Evolutionary conservation across 2,888 invertebrate species (phyloP).

Genomic region (Antheraea assamensis): DNA sequence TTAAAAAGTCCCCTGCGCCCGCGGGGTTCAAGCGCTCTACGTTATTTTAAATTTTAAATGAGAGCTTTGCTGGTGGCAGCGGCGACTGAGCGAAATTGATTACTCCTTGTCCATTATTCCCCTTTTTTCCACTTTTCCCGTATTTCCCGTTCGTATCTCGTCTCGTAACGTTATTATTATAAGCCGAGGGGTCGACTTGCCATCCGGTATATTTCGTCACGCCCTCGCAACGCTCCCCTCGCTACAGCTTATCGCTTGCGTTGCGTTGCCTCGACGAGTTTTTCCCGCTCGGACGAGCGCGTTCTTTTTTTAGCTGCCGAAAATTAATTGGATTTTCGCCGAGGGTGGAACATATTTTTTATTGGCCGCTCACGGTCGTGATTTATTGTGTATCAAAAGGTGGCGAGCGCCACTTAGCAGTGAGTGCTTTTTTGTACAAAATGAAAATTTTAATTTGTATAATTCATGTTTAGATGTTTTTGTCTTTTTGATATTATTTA

Average conservation of each 20-base stretch:
- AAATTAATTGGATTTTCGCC: constrained; percentile 82
- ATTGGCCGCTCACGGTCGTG: constrained; percentile 79
- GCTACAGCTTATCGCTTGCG: constrained; percentile 43
- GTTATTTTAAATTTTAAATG: constrained; percentile 81
- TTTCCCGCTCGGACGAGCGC: constrained; percentile 73
- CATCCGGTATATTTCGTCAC: constrained; percentile 26
- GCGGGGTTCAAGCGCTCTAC: constrained; percentile 64
- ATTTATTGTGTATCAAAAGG: constrained; percentile 82
- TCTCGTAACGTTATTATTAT: constrained; percentile 77
- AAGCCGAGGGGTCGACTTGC: constrained; percentile 43
- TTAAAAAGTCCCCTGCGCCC: constrained; percentile 79
- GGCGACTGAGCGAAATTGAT: constrained; percentile 81
- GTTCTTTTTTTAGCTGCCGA: constrained; percentile 78
- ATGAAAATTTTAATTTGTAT: constrained; percentile 63
- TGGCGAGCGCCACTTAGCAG: constrained; percentile 80
- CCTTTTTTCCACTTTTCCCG: constrained; percentile 75
- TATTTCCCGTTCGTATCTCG: constrained; percentile 69
- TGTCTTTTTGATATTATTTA: constrained; percentile 26
- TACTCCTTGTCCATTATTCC: constrained; percentile 81
- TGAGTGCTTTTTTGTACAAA: constrained; percentile 67
- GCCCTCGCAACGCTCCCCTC: constrained; percentile 30
- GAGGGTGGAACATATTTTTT: constrained; percentile 82
- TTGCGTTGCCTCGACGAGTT: constrained; percentile 52
- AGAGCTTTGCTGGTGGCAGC: constrained; percentile 72
- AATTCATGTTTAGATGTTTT: constrained; percentile 47